These are phyloP conservation scores for Daubentonia madagascariensis DNA, from an alignment of 2,113 vertebrate species.

Conservation along the genomic window DNA sequence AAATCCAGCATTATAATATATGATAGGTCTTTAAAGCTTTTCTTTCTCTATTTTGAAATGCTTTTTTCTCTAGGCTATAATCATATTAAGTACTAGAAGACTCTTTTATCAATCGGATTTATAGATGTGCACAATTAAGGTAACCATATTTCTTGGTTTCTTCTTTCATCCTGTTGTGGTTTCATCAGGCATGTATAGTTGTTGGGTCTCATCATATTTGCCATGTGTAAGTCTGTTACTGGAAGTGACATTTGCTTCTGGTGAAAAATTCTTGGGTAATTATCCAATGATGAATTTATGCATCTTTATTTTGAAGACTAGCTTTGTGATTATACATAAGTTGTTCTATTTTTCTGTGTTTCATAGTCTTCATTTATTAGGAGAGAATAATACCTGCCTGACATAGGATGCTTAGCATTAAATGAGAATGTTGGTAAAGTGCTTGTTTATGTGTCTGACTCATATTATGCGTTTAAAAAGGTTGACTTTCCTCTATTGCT, in stretches of 20 bases:
- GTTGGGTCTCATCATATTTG: conserved; percentile 1
- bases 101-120: background rate
- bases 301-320: conserved; percentile 22
- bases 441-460: background rate
- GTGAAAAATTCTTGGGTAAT: background rate
- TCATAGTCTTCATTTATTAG: background rate
- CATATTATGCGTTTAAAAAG: background rate
- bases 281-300: background rate
- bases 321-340: background rate
- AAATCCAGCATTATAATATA: background rate
- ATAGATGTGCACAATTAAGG: background rate
- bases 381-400: background rate
- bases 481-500: background rate
- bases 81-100: background rate
- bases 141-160: background rate
- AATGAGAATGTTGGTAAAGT: background rate
- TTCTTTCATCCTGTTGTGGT: background rate
- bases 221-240: background rate
- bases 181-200: background rate
- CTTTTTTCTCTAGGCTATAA: background rate
- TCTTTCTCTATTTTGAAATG: background rate
- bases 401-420: background rate
- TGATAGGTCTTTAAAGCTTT: background rate
- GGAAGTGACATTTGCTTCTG: background rate
- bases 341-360: background rate